A percentile compares a stretch with the other conserved stretches of the same genome.
phyloP scores from a whole-genome alignment of 2,113 vertebrate species.

The Dasyurus viverrinus region DNA sequence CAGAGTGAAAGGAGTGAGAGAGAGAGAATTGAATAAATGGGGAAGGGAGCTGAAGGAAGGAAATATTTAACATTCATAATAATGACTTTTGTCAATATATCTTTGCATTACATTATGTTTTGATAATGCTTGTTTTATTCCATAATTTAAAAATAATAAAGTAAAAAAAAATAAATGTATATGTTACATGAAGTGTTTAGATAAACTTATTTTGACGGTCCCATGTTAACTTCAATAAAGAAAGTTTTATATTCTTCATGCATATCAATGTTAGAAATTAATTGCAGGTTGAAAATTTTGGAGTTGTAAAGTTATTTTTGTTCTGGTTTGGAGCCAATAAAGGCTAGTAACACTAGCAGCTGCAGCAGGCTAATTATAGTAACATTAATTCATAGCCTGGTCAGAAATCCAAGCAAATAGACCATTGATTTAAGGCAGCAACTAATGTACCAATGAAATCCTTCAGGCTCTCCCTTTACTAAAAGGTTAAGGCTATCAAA shows the following conservation, averaged over 20 bases:
- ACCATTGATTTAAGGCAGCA: not conserved
- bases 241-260: not conserved
- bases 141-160: too few species aligned
- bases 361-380: not conserved
- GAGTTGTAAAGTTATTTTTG: not conserved
- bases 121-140: too few species aligned
- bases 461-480: not conserved
- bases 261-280: not conserved
- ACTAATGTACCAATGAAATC: not conserved
- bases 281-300: not conserved
- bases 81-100: not conserved
- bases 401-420: not conserved
- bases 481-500: not conserved
- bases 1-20: not conserved
- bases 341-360: not conserved
- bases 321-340: not conserved
- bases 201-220: not conserved
- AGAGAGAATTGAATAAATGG: not conserved
- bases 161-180: too few species aligned
- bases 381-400: not conserved
- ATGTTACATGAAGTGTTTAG: not conserved
- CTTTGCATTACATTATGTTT: too few species aligned
- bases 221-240: not conserved
- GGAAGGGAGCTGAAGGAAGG: rapidly evolving
- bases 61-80: not conserved